Evolutionary conservation across 1,140 invertebrate species (phyloP).

Genomic region (Drosophila guanche): DNA sequence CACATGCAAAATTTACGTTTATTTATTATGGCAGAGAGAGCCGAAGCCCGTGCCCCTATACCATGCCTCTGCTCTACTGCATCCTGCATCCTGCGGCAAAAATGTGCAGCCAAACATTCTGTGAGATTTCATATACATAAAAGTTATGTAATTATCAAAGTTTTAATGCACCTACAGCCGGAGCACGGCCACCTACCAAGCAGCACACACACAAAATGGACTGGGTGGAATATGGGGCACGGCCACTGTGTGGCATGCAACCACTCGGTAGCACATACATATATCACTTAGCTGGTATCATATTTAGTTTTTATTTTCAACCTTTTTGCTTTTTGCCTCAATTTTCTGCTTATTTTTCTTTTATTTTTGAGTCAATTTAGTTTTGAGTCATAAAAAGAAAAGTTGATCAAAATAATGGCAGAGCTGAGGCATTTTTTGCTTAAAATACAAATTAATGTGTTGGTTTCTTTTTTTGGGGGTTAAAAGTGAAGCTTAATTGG

Average conservation of each 20-base stretch:
- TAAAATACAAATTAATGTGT: no score
- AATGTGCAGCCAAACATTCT: slow-evolving; percentile 74
- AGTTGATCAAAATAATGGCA: no score
- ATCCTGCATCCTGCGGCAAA: slow-evolving; percentile 54
- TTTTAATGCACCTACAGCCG: slow-evolving; percentile 70
- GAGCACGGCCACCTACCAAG: slow-evolving; percentile 13
- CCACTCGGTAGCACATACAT: slow-evolving; percentile 29
- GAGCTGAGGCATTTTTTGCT: no score
- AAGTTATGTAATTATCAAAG: slow-evolving; percentile 81
- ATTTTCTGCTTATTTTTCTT: neutral
- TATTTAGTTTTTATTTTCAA: slow-evolving; percentile 21
- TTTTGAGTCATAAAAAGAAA: no score
- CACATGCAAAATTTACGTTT: slow-evolving; percentile 81
- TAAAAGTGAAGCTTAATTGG: no score
- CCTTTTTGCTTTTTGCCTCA: slow-evolving; percentile 2
- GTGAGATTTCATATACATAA: slow-evolving; percentile 63
- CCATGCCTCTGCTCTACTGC: slow-evolving; percentile 28
- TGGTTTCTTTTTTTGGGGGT: no score
- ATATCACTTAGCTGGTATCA: slow-evolving; percentile 52
- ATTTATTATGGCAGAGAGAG: slow-evolving; percentile 64
- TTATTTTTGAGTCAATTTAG: neutral
- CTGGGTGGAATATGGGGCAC: neutral
- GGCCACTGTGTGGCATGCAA: slow-evolving; percentile 1
- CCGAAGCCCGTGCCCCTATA: slow-evolving; percentile 14
- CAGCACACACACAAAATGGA: slow-evolving; percentile 5